These are phyloP conservation scores for Melanostoma mellinum DNA, from an alignment of 2,888 invertebrate species.

Conservation along the genomic window DNA sequence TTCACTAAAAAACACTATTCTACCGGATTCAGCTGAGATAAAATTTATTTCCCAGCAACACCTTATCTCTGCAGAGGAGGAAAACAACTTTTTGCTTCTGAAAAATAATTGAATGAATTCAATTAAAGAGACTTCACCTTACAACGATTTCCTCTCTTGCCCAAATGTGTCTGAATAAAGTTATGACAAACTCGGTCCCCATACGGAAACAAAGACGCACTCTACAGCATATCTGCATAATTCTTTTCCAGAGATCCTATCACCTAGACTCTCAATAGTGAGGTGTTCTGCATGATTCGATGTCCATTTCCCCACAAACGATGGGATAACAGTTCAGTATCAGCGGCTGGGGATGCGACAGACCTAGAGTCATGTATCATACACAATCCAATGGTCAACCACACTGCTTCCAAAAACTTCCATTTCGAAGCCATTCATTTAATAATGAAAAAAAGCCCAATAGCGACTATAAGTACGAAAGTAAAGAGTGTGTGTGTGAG, in stretches of 20 bases:
- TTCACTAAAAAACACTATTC: too few relatives aligned
- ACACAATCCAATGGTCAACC: constrained; percentile 73
- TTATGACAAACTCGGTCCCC: constrained; percentile 25
- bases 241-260: constrained; percentile 58
- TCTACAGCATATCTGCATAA: constrained; percentile 60
- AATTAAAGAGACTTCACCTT: constrained; percentile 44
- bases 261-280: constrained; percentile 43
- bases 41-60: too few relatives aligned
- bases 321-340: constrained; percentile 25
- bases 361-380: constrained; percentile 70
- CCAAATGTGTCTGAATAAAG: constrained; percentile 21
- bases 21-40: too few relatives aligned
- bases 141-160: constrained; percentile 13
- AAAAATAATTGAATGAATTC: constrained; percentile 58
- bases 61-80: neutral
- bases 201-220: constrained; percentile 49
- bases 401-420: constrained; percentile 59
- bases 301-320: constrained; percentile 29
- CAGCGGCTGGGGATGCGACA: constrained; percentile 56
- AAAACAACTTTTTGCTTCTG: neutral
- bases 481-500: constrained; percentile 8
- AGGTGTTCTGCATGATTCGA: constrained; percentile 58
- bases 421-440: constrained; percentile 64
- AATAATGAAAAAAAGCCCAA: constrained; percentile 47
- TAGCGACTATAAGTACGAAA: constrained; percentile 24